These are phyloP conservation scores for Leptothorax acervorum DNA, from an alignment of 2,888 invertebrate species.

Conservation along the genomic window DNA sequence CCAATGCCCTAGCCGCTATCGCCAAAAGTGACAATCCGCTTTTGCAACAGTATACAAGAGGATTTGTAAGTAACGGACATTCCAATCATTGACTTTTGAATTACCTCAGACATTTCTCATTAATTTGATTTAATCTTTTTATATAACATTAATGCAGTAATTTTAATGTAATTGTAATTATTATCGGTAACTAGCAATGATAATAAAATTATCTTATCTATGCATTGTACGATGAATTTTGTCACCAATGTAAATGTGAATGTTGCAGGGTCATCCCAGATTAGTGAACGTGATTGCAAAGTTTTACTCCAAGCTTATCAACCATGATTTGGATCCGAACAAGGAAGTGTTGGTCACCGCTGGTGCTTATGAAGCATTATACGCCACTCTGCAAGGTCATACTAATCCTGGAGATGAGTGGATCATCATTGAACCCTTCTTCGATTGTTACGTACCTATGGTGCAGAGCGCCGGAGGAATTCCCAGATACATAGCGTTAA, in stretches of 20 bases:
- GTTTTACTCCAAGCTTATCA: conserved; percentile 93
- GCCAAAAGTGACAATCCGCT: conserved; percentile 90
- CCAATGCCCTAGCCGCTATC: conserved; percentile 91
- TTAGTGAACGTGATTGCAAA: conserved; percentile 94
- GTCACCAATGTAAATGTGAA: conserved; percentile 5
- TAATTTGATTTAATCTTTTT: conserved; percentile 5
- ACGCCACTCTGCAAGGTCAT: conserved; percentile 94
- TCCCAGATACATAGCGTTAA: conserved; percentile 94
- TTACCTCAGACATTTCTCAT: background rate
- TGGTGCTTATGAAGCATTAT: conserved; percentile 98
- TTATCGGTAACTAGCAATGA: background rate
- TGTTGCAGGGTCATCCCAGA: conserved; percentile 94
- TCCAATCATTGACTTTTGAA: conserved; percentile 5
- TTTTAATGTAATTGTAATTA: background rate
- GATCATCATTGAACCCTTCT: conserved; percentile 99
- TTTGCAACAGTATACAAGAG: conserved; percentile 96
- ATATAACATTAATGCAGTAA: background rate
- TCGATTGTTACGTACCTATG: conserved; percentile 99
- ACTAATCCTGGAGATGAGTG: conserved; percentile 96
- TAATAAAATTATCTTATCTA: background rate
- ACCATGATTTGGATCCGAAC: conserved; percentile 92
- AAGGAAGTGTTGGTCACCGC: conserved; percentile 95
- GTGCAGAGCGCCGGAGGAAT: conserved; percentile 94
- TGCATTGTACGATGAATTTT: background rate
- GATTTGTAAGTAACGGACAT: conserved; percentile 91